Evolutionary conservation across 2,888 invertebrate genomes (phyloP).

Genomic region (Drosophila koepferae): DNA sequence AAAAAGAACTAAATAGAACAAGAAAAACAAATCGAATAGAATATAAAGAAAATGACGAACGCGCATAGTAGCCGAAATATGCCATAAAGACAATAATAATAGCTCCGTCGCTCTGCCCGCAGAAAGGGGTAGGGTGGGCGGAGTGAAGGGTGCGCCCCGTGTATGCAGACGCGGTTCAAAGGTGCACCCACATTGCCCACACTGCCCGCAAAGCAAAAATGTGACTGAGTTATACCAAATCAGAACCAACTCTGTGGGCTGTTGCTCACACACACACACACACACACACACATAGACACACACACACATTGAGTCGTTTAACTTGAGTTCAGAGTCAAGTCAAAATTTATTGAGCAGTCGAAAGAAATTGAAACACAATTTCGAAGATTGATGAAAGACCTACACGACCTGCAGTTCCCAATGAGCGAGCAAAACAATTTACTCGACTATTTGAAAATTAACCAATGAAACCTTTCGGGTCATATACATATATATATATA

Average conservation of each 20-base stretch:
- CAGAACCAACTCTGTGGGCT: background rate
- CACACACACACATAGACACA: background rate
- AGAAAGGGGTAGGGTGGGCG: background rate
- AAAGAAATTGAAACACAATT: slow-evolving; percentile 45
- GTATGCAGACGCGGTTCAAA: slow-evolving; percentile 11
- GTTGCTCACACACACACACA: background rate
- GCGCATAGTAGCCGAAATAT: slow-evolving; percentile 15
- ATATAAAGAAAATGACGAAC: slow-evolving; percentile 17
- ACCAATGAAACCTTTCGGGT: background rate
- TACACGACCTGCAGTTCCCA: background rate
- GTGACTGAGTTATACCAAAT: slow-evolving; percentile 36
- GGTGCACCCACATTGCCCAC: slow-evolving; percentile 20
- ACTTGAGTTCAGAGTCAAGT: slow-evolving; percentile 46
- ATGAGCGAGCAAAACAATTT: background rate
- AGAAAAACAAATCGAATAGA: slow-evolving; percentile 20
- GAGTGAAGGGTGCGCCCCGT: no score
- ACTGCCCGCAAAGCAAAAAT: slow-evolving; percentile 10
- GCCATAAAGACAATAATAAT: slow-evolving; percentile 21
- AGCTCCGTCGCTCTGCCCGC: background rate
- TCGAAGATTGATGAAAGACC: slow-evolving; percentile 27
- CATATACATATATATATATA: background rate
- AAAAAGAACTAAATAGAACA: slow-evolving; percentile 19
- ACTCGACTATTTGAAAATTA: background rate
- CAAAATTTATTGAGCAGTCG: slow-evolving; percentile 54
- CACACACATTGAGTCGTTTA: slow-evolving; percentile 16